Conservation (phyloP, 30 jellyfish, hydroid and myxozoan species). For the Hydractinia symbiolongicarpus region DNA sequence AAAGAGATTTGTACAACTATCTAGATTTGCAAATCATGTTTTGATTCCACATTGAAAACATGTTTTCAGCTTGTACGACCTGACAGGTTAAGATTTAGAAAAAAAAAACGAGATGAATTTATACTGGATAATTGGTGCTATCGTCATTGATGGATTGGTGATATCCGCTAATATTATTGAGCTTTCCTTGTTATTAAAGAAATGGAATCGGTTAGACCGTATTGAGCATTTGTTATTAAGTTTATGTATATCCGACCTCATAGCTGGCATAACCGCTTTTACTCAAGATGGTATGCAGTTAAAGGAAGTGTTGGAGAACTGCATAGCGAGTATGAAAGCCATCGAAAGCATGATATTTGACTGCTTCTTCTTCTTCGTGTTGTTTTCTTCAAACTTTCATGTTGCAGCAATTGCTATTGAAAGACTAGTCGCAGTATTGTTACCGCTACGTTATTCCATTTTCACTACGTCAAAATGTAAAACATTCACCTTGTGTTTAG, state of each 20-base stretch:
- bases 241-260: conserved; percentile 25
- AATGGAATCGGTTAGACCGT: conserved; percentile 28
- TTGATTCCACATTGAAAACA: no score
- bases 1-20: no score
- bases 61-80: no score
- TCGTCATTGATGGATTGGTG: conserved; percentile 20
- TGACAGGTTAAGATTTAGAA: no score
- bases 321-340: neutral
- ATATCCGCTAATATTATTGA: conserved; percentile 19
- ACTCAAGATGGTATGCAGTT: conserved; percentile 16
- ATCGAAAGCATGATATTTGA: conserved; percentile 19
- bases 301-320: neutral
- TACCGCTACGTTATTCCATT: conserved; percentile 12
- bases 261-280: conserved; percentile 8
- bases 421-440: conserved; percentile 21
- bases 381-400: conserved; percentile 16
- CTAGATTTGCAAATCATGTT: no score
- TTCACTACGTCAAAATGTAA: conserved; percentile 21
- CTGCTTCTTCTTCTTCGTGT: conserved; percentile 11
- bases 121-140: conserved; percentile 26
- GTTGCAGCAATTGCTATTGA: conserved; percentile 26
- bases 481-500: conserved; percentile 19
- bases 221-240: conserved; percentile 32
- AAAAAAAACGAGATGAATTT: neutral
- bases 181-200: neutral